Conservation (phyloP, 2,797 vertebrate species). For the Dipus sagitta region DNA sequence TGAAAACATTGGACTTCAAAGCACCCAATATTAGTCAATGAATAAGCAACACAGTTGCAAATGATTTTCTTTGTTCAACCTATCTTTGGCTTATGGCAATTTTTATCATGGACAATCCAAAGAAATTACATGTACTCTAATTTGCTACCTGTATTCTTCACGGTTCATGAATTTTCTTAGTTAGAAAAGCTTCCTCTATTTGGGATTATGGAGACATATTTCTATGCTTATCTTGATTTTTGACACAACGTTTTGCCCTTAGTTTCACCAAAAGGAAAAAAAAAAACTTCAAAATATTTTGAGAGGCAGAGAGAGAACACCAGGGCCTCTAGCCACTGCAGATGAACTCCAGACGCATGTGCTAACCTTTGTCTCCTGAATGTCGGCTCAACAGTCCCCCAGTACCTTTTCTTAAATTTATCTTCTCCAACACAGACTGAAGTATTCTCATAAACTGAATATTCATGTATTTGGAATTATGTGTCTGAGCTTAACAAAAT, state of each 20-base stretch:
- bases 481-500: neutral
- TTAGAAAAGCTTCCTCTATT: neutral
- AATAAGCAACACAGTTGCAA: too few species aligned
- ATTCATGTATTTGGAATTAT: neutral
- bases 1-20: neutral
- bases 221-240: too few species aligned
- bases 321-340: too few species aligned
- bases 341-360: too few species aligned
- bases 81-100: neutral
- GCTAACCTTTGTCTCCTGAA: neutral
- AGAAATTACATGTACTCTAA: neutral
- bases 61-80: too few species aligned
- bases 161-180: too few species aligned
- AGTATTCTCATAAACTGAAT: constrained; percentile 29
- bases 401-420: constrained; percentile 11
- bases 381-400: neutral
- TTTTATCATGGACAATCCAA: neutral
- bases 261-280: too few species aligned
- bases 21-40: too few species aligned
- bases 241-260: too few species aligned
- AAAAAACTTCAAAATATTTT: too few species aligned
- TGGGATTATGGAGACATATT: neutral
- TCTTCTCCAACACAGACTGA: neutral
- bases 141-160: constrained; percentile 18
- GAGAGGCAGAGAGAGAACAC: too few species aligned